A percentile compares a stretch with the other conserved stretches of the same genome.
Evolutionary conservation across 2,113 vertebrate genomes (phyloP).

Genomic region (Piaya cayana): DNA sequence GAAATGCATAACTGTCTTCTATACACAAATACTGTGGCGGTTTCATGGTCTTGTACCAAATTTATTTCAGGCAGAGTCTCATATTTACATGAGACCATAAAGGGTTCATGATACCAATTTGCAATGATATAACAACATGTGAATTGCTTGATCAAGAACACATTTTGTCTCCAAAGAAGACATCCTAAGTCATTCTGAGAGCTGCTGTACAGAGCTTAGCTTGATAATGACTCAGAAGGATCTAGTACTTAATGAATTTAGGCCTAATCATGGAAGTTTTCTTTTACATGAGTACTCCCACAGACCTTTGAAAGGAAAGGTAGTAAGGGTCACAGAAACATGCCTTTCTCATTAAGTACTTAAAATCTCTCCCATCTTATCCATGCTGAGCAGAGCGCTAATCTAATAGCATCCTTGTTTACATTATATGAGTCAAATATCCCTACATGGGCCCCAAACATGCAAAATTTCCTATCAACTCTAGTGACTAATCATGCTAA

Average conservation of each 20-base stretch:
- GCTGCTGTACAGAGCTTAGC: neutral
- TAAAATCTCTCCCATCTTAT: neutral
- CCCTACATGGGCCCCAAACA: neutral
- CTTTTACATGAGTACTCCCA: constrained; percentile 27
- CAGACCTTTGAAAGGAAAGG: neutral
- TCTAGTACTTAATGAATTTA: constrained; percentile 22
- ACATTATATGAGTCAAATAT: neutral
- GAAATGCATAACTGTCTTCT: neutral
- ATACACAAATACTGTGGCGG: neutral
- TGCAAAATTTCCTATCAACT: neutral
- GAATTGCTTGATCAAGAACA: neutral
- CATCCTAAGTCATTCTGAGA: neutral
- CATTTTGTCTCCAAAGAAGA: neutral
- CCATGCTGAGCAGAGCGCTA: neutral
- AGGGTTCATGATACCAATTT: neutral
- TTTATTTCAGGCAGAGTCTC: neutral
- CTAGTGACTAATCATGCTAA: neutral
- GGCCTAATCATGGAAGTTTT: neutral
- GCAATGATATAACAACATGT: neutral
- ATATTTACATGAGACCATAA: neutral
- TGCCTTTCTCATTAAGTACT: neutral
- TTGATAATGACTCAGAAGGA: neutral
- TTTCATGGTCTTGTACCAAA: neutral
- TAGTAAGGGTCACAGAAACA: neutral
- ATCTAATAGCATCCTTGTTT: neutral